A percentile compares a stretch with the other conserved stretches of the same genome.
Evolutionary conservation across 2,113 vertebrate species (phyloP).

Genomic region (Oxyura jamaicensis): DNA sequence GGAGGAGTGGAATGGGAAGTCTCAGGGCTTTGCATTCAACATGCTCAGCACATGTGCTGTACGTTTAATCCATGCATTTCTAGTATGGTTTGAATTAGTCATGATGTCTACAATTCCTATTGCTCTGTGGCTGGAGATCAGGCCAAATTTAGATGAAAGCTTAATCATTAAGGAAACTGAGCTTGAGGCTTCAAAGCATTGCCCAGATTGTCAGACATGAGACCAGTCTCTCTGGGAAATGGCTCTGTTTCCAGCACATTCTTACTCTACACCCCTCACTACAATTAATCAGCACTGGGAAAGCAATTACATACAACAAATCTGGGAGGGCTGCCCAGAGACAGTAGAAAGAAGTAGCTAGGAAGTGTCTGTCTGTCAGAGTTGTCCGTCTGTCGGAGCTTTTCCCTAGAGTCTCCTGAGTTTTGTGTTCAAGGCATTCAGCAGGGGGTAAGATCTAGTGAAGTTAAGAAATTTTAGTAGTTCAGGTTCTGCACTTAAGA

Average conservation of each 20-base stretch:
- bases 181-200: conserved; percentile 4
- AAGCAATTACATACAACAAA: neutral
- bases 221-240: neutral
- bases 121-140: neutral
- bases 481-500: neutral
- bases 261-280: neutral
- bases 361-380: neutral
- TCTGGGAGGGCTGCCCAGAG: conserved; percentile 4
- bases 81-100: conserved; percentile 1
- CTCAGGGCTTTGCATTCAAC: neutral
- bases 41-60: neutral
- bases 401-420: neutral
- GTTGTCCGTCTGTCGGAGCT: neutral
- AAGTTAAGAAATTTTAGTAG: neutral
- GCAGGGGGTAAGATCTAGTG: neutral
- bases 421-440: fast-evolving
- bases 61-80: neutral
- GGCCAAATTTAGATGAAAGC: conserved; percentile 2
- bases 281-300: neutral
- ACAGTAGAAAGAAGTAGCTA: neutral
- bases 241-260: neutral
- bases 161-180: neutral
- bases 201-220: neutral
- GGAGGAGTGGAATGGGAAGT: neutral
- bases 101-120: neutral